Percentiles rank a stretch among this genome's conserved stretches.
phyloP scores from a whole-genome alignment of 1,140 invertebrate genomes.

The Cyphomyrmex costatus region DNA sequence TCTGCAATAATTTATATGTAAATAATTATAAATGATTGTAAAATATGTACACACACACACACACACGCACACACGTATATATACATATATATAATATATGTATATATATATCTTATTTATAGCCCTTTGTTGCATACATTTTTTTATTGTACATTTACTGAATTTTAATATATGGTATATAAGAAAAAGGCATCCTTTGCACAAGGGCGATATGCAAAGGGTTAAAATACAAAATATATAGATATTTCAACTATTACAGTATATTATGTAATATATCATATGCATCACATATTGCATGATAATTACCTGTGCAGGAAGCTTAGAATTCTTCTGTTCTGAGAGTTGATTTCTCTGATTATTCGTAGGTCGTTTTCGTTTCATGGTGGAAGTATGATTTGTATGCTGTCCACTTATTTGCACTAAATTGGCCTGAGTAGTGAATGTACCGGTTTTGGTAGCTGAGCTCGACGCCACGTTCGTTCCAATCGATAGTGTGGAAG shows the following conservation, averaged over 20 bases:
- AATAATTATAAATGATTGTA: too few species aligned
- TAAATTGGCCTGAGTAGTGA: conserved; percentile 74
- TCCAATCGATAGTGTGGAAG: conserved; percentile 71
- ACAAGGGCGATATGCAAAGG: too few species aligned
- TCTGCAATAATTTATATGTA: conserved; percentile 58
- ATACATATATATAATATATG: too few species aligned
- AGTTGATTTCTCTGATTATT: conserved; percentile 76
- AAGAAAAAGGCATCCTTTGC: too few species aligned
- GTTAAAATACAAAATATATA: background rate
- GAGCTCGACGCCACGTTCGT: conserved; percentile 75
- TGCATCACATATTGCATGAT: background rate
- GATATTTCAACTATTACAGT: background rate
- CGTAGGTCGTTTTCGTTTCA: conserved; percentile 83
- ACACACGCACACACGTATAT: too few species aligned
- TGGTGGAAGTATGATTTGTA: conserved; percentile 75
- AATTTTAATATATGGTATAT: too few species aligned
- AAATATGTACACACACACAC: too few species aligned
- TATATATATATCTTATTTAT: background rate
- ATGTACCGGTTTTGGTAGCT: conserved; percentile 83
- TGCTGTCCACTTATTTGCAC: conserved; percentile 75
- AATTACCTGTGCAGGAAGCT: conserved; percentile 77
- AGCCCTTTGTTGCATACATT: too few species aligned
- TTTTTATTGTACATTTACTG: too few species aligned
- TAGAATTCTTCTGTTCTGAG: conserved; percentile 77
- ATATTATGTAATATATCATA: conserved; percentile 26